Conservation (phyloP, 2,797 vertebrate species). For the Sphaeramia orbicularis region DNA sequence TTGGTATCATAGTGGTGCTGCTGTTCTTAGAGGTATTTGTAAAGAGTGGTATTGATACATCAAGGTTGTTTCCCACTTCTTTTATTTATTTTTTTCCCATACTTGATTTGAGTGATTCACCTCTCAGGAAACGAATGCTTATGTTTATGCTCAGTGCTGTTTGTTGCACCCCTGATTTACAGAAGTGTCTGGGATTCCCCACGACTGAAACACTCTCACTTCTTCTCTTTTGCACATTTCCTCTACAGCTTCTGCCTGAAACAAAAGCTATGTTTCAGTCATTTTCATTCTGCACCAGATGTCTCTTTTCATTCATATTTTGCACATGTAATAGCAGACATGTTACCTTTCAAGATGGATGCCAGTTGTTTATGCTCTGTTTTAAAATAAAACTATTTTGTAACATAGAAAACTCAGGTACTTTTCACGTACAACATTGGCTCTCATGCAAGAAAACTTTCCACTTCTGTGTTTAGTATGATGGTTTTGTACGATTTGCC, state of each 20-base stretch:
- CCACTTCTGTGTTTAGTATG: no score
- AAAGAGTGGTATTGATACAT: slow-evolving; percentile 57
- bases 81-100: slow-evolving; percentile 18
- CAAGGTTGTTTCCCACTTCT: slow-evolving; percentile 62
- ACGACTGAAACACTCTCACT: slow-evolving; percentile 64
- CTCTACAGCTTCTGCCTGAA: slow-evolving; percentile 58
- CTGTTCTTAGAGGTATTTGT: slow-evolving; percentile 42
- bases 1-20: slow-evolving; percentile 49
- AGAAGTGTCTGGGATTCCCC: slow-evolving; percentile 78
- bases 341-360: neutral
- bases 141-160: slow-evolving; percentile 46
- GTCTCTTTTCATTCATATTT: slow-evolving; percentile 3
- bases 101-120: slow-evolving; percentile 44
- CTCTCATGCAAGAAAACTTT: no score
- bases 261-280: slow-evolving; percentile 26
- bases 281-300: slow-evolving; percentile 17
- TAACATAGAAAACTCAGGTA: no score
- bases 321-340: neutral
- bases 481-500: no score
- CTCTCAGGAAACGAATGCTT: slow-evolving; percentile 59
- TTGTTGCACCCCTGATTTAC: slow-evolving; percentile 58
- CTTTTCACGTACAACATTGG: no score
- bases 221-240: slow-evolving; percentile 73
- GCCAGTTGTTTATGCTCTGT: no score
- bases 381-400: no score